Percentiles rank a stretch among this genome's conserved stretches.
These are phyloP conservation scores for Catonia carolina DNA, from an alignment of 2,888 invertebrate species.

Conservation along the genomic window DNA sequence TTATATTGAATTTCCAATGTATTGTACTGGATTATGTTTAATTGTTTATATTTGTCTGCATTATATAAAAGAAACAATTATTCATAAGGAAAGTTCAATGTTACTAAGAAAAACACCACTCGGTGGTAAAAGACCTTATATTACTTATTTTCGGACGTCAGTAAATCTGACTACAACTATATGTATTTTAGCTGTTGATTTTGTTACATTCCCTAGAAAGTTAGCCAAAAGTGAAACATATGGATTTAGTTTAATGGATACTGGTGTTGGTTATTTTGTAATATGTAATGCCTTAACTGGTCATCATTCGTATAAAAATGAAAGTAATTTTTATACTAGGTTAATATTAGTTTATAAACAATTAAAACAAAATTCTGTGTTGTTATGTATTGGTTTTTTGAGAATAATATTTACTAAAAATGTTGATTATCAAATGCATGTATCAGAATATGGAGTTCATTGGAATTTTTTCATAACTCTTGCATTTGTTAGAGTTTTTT, in stretches of 20 bases:
- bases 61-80: conserved; percentile 2
- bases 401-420: conserved; percentile 55
- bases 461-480: conserved; percentile 98
- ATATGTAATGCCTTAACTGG: conserved; percentile 72
- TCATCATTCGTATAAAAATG: conserved; percentile 32
- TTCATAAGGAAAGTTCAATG: conserved; percentile 1
- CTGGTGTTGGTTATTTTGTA: conserved; percentile 86
- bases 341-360: conserved; percentile 34
- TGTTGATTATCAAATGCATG: conserved; percentile 77
- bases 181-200: conserved; percentile 92
- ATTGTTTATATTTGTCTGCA: not conserved
- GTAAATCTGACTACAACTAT: conserved; percentile 67
- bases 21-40: not conserved
- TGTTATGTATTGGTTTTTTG: conserved; percentile 55
- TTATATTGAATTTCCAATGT: not conserved
- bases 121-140: conserved; percentile 30
- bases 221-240: conserved; percentile 82
- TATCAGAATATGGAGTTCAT: conserved; percentile 91
- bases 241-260: conserved; percentile 91
- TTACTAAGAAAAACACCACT: not conserved
- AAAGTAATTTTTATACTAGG: not conserved
- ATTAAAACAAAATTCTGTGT: conserved; percentile 43
- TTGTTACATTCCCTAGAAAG: conserved; percentile 72
- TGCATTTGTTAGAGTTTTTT: conserved; percentile 46
- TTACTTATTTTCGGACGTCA: conserved; percentile 63